phyloP scores from a whole-genome alignment of 2,113 vertebrate species.

The Mystacornis crossleyi region DNA sequence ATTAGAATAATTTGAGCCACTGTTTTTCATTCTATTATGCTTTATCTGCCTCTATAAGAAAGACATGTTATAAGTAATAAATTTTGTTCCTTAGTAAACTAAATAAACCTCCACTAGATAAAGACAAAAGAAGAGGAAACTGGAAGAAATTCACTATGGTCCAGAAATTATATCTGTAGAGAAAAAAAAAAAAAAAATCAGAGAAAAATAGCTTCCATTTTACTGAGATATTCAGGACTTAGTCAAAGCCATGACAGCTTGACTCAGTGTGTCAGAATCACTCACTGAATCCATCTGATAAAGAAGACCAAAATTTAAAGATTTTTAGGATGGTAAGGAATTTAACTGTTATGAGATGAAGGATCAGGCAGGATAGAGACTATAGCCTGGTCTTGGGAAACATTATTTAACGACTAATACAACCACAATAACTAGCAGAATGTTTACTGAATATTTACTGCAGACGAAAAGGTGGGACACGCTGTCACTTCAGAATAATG shows the following conservation, averaged over 20 bases:
- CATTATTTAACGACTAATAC: background rate
- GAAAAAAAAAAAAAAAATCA: background rate
- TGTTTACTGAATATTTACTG: background rate
- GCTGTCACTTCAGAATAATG: background rate
- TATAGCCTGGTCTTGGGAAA: background rate
- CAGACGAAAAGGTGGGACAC: background rate
- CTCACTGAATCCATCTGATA: background rate
- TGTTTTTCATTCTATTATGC: background rate
- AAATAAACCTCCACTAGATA: background rate
- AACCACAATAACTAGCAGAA: background rate
- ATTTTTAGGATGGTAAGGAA: background rate
- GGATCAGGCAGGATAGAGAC: background rate
- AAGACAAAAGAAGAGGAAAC: background rate
- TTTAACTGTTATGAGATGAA: background rate
- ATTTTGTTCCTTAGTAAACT: background rate
- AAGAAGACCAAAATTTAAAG: background rate
- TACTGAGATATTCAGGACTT: background rate
- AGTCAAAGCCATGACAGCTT: background rate
- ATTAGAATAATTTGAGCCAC: background rate
- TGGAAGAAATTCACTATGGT: background rate
- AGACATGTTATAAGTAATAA: background rate
- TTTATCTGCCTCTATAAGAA: background rate
- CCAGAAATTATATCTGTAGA: background rate
- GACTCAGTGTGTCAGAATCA: background rate
- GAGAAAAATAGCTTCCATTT: rapidly evolving